phyloP scores from a whole-genome alignment of 2,797 vertebrate species.

The Leucoraja ocellata region DNA sequence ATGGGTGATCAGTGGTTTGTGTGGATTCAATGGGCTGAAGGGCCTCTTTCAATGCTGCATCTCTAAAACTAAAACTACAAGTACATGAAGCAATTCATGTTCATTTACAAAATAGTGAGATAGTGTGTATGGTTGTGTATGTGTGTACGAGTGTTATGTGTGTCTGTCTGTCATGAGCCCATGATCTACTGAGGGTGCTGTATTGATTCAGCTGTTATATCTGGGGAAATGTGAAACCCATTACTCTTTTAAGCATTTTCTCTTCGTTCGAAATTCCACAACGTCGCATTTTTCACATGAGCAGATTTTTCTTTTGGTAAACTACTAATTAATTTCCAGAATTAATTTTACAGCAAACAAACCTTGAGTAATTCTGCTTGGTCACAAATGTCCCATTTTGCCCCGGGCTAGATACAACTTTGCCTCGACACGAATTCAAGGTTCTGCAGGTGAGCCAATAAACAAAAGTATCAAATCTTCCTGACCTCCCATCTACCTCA shows the following conservation, averaged over 20 bases:
- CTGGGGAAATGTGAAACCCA: background rate
- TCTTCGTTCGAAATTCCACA: background rate
- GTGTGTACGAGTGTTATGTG: too few species aligned
- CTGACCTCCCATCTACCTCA: too few species aligned
- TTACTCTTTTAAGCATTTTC: background rate
- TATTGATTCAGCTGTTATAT: background rate
- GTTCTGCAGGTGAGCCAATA: background rate
- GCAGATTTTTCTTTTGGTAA: background rate
- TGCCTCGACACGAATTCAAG: background rate
- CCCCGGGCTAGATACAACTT: background rate
- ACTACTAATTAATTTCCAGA: background rate
- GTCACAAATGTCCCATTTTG: background rate
- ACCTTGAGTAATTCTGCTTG: background rate
- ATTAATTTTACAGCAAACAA: background rate
- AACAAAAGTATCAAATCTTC: background rate
- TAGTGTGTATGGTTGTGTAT: too few species aligned
- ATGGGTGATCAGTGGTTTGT: too few species aligned
- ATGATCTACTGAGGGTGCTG: background rate
- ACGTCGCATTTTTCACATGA: background rate
- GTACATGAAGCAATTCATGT: background rate
- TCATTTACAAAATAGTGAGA: background rate
- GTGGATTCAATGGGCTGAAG: too few species aligned
- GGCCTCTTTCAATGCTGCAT: too few species aligned
- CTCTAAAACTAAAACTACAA: background rate
- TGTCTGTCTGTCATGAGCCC: background rate